These are phyloP conservation scores for Dicyrtomina minuta DNA, from an alignment of 2,888 invertebrate genomes.

Conservation along the genomic window DNA sequence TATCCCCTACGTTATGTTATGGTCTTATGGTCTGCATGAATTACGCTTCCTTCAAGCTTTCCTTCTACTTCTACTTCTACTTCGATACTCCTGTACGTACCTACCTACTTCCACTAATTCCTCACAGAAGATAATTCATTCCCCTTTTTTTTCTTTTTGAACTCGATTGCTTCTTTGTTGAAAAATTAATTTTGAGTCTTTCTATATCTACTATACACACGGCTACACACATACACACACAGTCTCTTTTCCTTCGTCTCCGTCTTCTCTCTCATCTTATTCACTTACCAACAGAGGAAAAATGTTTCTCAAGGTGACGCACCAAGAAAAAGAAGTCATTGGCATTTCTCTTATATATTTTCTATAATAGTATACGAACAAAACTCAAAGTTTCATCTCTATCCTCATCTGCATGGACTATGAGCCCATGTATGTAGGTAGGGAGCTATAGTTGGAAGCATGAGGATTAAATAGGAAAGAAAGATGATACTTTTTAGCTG, in stretches of 20 bases:
- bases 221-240: too few relatives aligned
- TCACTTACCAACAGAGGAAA: neutral
- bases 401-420: neutral
- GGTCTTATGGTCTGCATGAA: neutral
- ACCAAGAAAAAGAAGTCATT: constrained; percentile 13
- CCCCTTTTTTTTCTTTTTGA: neutral
- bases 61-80: too few relatives aligned
- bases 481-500: too few relatives aligned
- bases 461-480: too few relatives aligned
- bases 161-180: constrained; percentile 8
- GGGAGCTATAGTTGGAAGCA: too few relatives aligned
- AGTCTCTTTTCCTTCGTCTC: constrained; percentile 26
- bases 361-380: constrained; percentile 2
- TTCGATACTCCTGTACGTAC: too few relatives aligned
- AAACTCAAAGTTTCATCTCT: constrained; percentile 6
- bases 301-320: constrained; percentile 12
- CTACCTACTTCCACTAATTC: too few relatives aligned
- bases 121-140: constrained; percentile 5
- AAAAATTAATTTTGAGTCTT: constrained; percentile 11
- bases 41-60: neutral
- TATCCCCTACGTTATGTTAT: neutral
- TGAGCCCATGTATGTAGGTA: too few relatives aligned
- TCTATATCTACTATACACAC: too few relatives aligned
- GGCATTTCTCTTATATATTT: constrained; percentile 10
- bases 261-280: constrained; percentile 23